These are phyloP conservation scores for Crax fasciolata DNA, from an alignment of 2,797 vertebrate genomes.

Conservation along the genomic window DNA sequence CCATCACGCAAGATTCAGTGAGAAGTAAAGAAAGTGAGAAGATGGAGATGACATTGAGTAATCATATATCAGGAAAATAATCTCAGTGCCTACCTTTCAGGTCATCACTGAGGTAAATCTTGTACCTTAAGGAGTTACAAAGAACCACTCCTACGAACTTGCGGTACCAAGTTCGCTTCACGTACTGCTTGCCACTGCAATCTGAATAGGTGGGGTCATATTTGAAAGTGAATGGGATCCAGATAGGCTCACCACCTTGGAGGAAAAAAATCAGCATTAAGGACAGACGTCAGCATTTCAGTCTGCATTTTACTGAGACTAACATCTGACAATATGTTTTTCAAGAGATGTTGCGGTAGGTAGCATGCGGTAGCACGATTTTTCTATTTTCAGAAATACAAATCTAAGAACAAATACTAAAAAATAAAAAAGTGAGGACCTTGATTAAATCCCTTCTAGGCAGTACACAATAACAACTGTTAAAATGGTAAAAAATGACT, in stretches of 20 bases:
- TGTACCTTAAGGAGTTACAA: conserved; percentile 97
- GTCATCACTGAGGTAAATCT: conserved; percentile 97
- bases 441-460: background rate
- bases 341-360: background rate
- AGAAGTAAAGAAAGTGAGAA: background rate
- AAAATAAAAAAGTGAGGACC: background rate
- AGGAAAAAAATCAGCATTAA: background rate
- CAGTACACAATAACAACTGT: background rate
- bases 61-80: background rate
- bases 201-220: conserved; percentile 91
- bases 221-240: conserved; percentile 95
- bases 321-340: background rate
- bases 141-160: conserved; percentile 98
- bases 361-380: background rate
- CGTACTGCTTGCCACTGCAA: conserved; percentile 95
- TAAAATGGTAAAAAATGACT: background rate
- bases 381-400: background rate
- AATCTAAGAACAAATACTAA: background rate
- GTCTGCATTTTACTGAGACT: background rate
- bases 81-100: conserved; percentile 89
- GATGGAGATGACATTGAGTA: background rate
- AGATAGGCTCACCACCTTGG: conserved; percentile 96
- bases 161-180: conserved; percentile 97
- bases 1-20: background rate
- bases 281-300: background rate